These are phyloP conservation scores for Paraplagusia blochii DNA, from an alignment of 2,113 vertebrate species.

Conservation along the genomic window DNA sequence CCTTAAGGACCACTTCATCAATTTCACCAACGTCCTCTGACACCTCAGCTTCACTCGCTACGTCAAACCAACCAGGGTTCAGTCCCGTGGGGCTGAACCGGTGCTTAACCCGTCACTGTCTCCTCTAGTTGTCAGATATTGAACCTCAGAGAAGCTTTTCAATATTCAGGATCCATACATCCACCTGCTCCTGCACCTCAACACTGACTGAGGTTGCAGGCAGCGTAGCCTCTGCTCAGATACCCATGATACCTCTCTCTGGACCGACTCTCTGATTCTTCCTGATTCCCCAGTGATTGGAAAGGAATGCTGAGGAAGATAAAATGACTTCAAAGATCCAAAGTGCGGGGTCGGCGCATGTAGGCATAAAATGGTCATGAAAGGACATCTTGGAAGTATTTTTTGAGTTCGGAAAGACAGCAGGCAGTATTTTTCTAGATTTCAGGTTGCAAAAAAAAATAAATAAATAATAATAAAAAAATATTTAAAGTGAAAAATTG, in stretches of 20 bases:
- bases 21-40: neutral
- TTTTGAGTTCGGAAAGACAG: conserved; percentile 21
- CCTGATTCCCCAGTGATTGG: conserved; percentile 47
- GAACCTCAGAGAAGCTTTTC: conserved; percentile 43
- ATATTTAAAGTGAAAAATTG: too few species aligned
- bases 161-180: conserved; percentile 62
- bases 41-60: too few species aligned
- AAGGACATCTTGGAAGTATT: conserved; percentile 27
- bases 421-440: too few species aligned
- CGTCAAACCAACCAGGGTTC: neutral
- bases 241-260: conserved; percentile 33
- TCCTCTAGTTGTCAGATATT: conserved; percentile 32
- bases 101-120: conserved; percentile 34
- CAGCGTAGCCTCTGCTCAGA: conserved; percentile 12
- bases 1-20: too few species aligned
- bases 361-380: conserved; percentile 10
- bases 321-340: conserved; percentile 65
- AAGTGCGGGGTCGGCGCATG: neutral
- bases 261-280: conserved; percentile 29
- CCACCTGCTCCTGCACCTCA: conserved; percentile 50
- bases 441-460: too few species aligned
- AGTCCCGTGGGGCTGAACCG: conserved; percentile 38
- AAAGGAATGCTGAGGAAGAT: conserved; percentile 67
- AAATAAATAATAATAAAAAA: conserved; percentile 1
- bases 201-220: conserved; percentile 15